Percentiles rank a stretch among this genome's conserved stretches.
These are phyloP conservation scores for Ctenopoma multispine DNA, from an alignment of 2,797 vertebrate genomes.

Conservation along the genomic window DNA sequence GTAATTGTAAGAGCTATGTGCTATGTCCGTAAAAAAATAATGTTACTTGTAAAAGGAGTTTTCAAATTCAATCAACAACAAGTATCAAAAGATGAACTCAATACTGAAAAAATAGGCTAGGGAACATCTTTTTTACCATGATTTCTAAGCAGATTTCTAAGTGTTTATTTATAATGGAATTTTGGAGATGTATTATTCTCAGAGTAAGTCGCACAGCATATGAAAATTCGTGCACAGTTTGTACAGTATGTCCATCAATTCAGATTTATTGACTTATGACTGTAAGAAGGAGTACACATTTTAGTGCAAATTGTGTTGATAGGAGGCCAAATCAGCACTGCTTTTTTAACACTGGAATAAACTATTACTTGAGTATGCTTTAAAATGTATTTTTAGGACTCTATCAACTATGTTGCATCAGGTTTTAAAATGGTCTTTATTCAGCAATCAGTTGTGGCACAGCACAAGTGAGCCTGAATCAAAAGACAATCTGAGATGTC, in stretches of 20 bases:
- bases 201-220: not conserved
- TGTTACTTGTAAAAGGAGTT: not conserved
- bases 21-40: too few species aligned
- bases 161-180: too few species aligned
- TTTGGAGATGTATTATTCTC: not conserved
- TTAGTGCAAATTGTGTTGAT: too few species aligned
- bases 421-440: not conserved
- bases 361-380: too few species aligned
- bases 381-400: conserved; percentile 2
- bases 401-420: not conserved
- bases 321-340: too few species aligned
- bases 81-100: too few species aligned
- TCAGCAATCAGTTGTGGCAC: not conserved
- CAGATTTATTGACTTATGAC: too few species aligned
- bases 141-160: not conserved
- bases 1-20: not conserved
- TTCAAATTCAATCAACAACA: not conserved
- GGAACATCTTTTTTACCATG: too few species aligned
- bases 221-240: too few species aligned
- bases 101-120: not conserved
- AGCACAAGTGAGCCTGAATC: not conserved
- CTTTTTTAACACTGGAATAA: too few species aligned
- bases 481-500: not conserved
- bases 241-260: too few species aligned
- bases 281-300: too few species aligned